phyloP scores from a whole-genome alignment of 2,888 invertebrate genomes.

The Aricia artaxerxes region DNA sequence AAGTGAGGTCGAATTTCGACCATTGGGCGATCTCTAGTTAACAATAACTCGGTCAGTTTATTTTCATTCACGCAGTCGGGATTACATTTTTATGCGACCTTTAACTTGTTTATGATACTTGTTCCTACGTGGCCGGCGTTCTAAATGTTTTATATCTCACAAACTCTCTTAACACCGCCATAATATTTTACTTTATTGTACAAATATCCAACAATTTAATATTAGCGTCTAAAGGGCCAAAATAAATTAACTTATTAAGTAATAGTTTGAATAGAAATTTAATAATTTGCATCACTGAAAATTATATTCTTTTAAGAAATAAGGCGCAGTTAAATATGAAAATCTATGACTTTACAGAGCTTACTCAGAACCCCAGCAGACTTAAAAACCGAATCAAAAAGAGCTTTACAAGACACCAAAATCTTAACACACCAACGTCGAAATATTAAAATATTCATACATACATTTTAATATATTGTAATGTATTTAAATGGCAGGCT shows the following conservation, averaged over 20 bases:
- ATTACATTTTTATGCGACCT: conserved; percentile 1
- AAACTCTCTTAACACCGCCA: background rate
- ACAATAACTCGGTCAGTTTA: background rate
- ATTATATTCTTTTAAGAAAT: background rate
- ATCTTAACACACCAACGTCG: background rate
- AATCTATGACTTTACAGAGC: too few relatives aligned
- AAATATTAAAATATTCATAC: conserved; percentile 11
- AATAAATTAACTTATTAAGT: too few relatives aligned
- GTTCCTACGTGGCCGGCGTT: conserved; percentile 4
- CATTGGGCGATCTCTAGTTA: background rate
- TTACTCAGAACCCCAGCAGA: background rate
- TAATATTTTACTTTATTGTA: conserved; percentile 2
- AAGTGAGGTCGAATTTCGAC: too few relatives aligned
- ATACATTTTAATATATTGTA: conserved; percentile 23
- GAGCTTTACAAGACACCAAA: background rate
- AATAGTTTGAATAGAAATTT: too few relatives aligned
- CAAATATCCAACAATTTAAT: background rate
- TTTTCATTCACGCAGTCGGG: background rate
- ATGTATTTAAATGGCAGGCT: conserved; percentile 26
- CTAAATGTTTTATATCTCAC: conserved; percentile 23
- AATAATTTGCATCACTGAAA: too few relatives aligned
- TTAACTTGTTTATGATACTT: conserved; percentile 23
- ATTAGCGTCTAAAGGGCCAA: background rate
- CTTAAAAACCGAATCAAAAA: background rate
- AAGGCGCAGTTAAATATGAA: background rate